Evolutionary conservation across 2,113 vertebrate genomes (phyloP), one percentile per base, ranked within the genome.

Genomic region (Alethe castanea): DNA sequence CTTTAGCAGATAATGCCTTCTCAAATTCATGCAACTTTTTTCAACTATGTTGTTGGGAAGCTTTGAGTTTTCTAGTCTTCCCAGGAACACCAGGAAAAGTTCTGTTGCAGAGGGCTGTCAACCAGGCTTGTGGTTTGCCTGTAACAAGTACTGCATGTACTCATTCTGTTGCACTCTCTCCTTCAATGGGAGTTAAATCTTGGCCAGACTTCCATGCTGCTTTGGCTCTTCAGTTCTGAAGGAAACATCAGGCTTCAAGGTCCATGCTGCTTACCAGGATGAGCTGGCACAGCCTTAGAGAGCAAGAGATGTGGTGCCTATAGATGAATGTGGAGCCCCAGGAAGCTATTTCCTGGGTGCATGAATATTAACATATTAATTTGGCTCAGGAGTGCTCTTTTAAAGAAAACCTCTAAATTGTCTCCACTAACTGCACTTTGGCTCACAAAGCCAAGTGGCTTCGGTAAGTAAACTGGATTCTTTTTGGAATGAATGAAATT

Each of bases 331-430:
- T 59, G 48, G 36, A 95, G 73, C 86, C 72, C 91, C 28, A 52
- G 86, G 69, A 93, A 89, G 67, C 74, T 0, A 19, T 78, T 93
- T 78, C 38, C n/a, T 88, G 80, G 42, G n/a, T 95, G 45, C 33
- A 16, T 33, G 36, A 73, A 36, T 35, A 59, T 77, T 76, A 92
- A 45, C 29, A 20, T 86, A 44, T n/a, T 93, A 73, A 81, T 94
- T 90, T 81, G 88, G 35, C 47, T 90, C 52, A 62, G 19, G 56
- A 92, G 31, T 18, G 8, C 8, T 73, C 64, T 81, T 88, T 66
- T 81, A 71, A 87, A 71, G 40, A 88, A 96, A 83, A 88, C 71
- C 50, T 88, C 85, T 86, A 57, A 77, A 10, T 66, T 93, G 59
- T 69, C 29, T 92, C 19, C 22, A 7, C 33, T 88, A 61, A 15